Conservation (phyloP, 2,113 vertebrate genomes). For the Erinaceus europaeus region DNA sequence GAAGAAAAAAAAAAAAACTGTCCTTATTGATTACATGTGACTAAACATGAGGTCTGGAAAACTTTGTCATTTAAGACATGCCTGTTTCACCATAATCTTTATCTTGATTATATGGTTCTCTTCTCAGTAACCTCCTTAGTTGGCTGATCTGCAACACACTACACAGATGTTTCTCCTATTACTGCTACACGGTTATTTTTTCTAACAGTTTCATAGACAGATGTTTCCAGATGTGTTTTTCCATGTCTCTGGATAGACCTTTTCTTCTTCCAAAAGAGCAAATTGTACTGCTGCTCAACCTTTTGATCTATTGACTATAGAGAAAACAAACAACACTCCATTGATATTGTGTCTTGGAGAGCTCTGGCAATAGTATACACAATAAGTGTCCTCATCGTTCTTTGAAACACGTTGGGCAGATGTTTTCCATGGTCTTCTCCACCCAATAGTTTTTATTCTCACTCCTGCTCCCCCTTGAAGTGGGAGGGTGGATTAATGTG, state of each 20-base stretch:
- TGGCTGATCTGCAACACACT: neutral
- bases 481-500: neutral
- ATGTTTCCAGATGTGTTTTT: constrained; percentile 70
- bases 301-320: constrained; percentile 74
- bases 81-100: constrained; percentile 56
- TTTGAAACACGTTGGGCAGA: constrained; percentile 66
- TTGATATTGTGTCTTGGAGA: constrained; percentile 61
- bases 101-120: constrained; percentile 55
- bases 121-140: constrained; percentile 22
- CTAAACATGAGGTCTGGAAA: constrained; percentile 48
- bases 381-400: constrained; percentile 47
- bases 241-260: constrained; percentile 59
- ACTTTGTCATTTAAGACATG: constrained; percentile 45
- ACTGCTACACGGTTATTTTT: constrained; percentile 63
- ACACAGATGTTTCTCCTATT: constrained; percentile 72
- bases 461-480: neutral
- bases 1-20: constrained; percentile 38
- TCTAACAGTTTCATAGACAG: constrained; percentile 56
- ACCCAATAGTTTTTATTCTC: constrained; percentile 52
- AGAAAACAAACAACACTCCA: constrained; percentile 67
- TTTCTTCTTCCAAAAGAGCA: constrained; percentile 72
- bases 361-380: constrained; percentile 54
- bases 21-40: constrained; percentile 56
- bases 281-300: constrained; percentile 30
- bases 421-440: constrained; percentile 56